Conservation (phyloP, 2,888 invertebrate genomes). For the Diogma glabrata region DNA sequence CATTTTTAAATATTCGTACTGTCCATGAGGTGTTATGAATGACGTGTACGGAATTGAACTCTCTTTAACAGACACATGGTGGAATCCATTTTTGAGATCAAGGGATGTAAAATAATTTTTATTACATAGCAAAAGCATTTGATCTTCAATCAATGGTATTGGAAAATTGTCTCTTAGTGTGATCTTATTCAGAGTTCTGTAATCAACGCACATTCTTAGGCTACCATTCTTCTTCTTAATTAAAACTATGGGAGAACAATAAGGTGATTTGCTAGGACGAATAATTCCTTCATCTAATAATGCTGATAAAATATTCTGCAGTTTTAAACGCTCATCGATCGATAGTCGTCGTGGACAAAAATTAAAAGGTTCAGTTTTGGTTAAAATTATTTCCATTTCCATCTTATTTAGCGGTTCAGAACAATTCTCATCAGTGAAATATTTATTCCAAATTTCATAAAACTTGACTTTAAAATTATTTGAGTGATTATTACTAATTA, state of each 20-base stretch:
- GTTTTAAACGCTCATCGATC: conserved; percentile 16
- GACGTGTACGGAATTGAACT: conserved; percentile 19
- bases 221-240: too few species aligned
- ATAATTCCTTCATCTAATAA: conserved; percentile 19
- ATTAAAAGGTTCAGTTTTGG: neutral
- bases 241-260: conserved; percentile 16
- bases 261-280: conserved; percentile 16
- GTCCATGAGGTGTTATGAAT: conserved; percentile 21
- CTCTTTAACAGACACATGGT: conserved; percentile 17
- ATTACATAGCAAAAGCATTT: conserved; percentile 16
- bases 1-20: conserved; percentile 22
- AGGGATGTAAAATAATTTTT: conserved; percentile 19
- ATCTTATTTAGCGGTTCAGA: too few species aligned
- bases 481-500: too few species aligned
- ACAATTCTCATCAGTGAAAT: too few species aligned
- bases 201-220: conserved; percentile 19
- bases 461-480: too few species aligned
- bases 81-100: conserved; percentile 21
- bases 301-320: conserved; percentile 17
- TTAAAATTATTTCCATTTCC: too few species aligned
- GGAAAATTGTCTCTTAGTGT: conserved; percentile 18
- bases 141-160: conserved; percentile 19
- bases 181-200: conserved; percentile 17
- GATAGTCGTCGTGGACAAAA: conserved; percentile 18
- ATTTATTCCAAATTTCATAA: too few species aligned